Conservation (phyloP, 2,888 invertebrate species). For the Rhyacophila evoluta region DNA sequence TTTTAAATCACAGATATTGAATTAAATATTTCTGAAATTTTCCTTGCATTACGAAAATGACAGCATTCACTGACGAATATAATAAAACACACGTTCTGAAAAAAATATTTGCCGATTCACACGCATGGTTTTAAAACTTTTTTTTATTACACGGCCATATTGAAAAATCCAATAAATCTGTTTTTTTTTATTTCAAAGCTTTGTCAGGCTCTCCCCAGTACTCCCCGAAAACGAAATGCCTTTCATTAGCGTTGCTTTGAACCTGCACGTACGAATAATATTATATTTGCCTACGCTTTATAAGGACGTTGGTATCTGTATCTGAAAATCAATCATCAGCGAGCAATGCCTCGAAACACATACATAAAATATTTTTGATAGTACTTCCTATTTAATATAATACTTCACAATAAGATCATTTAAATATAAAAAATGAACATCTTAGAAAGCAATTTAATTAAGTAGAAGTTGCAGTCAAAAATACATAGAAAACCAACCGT, state of each 20-base stretch:
- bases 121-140: background rate
- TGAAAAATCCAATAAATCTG: background rate
- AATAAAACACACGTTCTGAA: too few relatives aligned
- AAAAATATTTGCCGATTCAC: background rate
- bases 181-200: background rate
- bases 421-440: too few relatives aligned
- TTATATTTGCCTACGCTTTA: background rate
- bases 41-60: too few relatives aligned
- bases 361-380: too few relatives aligned
- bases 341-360: background rate
- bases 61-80: too few relatives aligned
- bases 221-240: background rate
- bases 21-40: too few relatives aligned
- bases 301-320: background rate
- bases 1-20: too few relatives aligned
- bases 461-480: too few relatives aligned
- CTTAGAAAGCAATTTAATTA: too few relatives aligned
- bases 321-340: background rate
- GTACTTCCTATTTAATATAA: too few relatives aligned
- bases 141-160: background rate
- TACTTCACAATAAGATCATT: too few relatives aligned
- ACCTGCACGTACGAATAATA: background rate
- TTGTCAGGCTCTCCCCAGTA: background rate
- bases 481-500: too few relatives aligned
- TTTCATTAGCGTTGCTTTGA: conserved; percentile 14